A percentile compares a stretch with the other conserved stretches of the same genome.
phyloP scores from a whole-genome alignment of 2,797 vertebrate genomes.

The Gymnoscopelus microlampas region DNA sequence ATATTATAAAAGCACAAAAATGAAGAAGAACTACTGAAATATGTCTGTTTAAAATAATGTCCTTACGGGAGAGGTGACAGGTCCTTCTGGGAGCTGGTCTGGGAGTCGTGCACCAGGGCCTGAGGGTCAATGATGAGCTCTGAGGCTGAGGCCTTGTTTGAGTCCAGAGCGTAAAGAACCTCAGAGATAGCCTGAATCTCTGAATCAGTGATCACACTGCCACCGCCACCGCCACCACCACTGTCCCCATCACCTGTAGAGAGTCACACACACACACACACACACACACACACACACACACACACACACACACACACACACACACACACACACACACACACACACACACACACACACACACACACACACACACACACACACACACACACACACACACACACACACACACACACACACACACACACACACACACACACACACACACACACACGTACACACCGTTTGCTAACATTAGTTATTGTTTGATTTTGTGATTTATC shows the following conservation, averaged over 20 bases:
- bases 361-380: slow-evolving; percentile 1
- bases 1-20: neutral
- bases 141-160: slow-evolving; percentile 78
- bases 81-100: slow-evolving; percentile 71
- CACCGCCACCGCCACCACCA: slow-evolving; percentile 4
- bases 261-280: slow-evolving; percentile 24
- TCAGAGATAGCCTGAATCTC: slow-evolving; percentile 82
- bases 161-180: slow-evolving; percentile 77
- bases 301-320: slow-evolving; percentile 11
- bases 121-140: slow-evolving; percentile 79
- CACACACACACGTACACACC: neutral
- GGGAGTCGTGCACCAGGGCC: slow-evolving; percentile 62
- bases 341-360: slow-evolving; percentile 7
- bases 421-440: slow-evolving; percentile 1
- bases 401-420: slow-evolving; percentile 27
- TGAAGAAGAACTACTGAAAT: neutral
- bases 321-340: neutral
- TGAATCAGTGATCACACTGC: slow-evolving; percentile 61
- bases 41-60: neutral
- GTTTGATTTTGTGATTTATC: no score
- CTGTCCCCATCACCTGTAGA: slow-evolving; percentile 27
- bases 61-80: slow-evolving; percentile 76
- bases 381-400: slow-evolving; percentile 8
- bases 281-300: slow-evolving; percentile 18
- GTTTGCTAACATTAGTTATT: no score